Conservation (phyloP, 2,113 vertebrate genomes). For the Noturus placidus region DNA sequence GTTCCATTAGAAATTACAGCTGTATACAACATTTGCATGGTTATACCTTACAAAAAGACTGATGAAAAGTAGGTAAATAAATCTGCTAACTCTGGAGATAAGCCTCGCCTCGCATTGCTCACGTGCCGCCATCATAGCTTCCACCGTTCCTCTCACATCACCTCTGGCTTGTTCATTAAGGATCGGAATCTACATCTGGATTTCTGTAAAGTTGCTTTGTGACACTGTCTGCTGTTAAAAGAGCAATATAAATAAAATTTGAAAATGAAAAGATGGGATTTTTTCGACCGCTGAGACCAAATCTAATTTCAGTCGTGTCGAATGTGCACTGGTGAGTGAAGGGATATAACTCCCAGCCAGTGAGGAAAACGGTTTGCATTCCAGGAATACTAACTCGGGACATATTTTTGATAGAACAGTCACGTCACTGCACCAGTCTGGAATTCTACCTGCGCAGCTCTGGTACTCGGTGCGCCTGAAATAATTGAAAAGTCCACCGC, state of each 20-base stretch:
- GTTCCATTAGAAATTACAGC: too few species aligned
- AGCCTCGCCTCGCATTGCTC: too few species aligned
- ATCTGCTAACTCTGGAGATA: too few species aligned
- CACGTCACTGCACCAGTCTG: not conserved
- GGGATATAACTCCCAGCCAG: not conserved
- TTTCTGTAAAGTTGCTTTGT: not conserved
- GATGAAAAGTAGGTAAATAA: too few species aligned
- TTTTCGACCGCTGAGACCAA: not conserved
- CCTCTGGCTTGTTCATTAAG: not conserved
- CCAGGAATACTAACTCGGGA: not conserved
- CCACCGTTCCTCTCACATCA: too few species aligned
- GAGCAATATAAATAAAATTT: not conserved
- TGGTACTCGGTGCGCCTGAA: not conserved
- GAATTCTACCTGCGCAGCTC: not conserved
- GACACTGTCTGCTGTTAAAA: not conserved
- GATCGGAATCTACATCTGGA: not conserved
- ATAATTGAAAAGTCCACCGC: not conserved
- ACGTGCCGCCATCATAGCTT: too few species aligned
- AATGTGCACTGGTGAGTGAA: not conserved
- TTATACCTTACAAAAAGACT: too few species aligned
- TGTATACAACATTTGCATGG: too few species aligned
- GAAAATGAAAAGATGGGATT: not conserved
- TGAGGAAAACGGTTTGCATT: not conserved
- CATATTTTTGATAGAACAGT: not conserved
- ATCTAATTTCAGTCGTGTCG: not conserved